Evolutionary conservation across 2,888 invertebrate genomes (phyloP).

Genomic region (Mythimna vitellina): DNA sequence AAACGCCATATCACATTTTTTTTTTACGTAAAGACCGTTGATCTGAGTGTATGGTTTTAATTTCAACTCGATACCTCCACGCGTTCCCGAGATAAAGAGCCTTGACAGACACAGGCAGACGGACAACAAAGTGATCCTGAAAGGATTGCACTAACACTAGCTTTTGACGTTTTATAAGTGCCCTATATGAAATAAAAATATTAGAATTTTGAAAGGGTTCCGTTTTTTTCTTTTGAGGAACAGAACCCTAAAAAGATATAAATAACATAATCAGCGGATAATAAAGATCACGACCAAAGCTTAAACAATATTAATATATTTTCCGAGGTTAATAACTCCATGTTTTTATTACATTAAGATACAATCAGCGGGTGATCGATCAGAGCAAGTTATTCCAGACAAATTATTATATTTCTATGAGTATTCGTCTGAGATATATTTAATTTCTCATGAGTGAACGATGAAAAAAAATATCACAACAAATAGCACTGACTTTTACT

Average conservation of each 20-base stretch:
- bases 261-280: neutral
- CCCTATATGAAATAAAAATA: too few relatives aligned
- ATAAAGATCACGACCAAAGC: conserved; percentile 12
- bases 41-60: too few relatives aligned
- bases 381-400: neutral
- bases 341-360: conserved; percentile 14
- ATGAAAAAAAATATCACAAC: neutral
- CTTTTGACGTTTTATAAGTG: too few relatives aligned
- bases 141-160: too few relatives aligned
- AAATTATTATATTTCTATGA: conserved; percentile 14
- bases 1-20: too few relatives aligned
- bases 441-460: neutral
- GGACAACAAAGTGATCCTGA: too few relatives aligned
- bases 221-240: too few relatives aligned
- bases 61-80: too few relatives aligned
- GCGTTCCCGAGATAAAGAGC: too few relatives aligned
- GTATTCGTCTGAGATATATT: neutral
- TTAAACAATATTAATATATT: conserved; percentile 18
- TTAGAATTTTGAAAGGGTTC: too few relatives aligned
- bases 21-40: too few relatives aligned
- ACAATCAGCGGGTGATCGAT: conserved; percentile 34
- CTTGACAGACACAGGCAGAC: too few relatives aligned
- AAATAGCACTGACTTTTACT: neutral
- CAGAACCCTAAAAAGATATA: neutral
- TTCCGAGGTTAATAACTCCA: conserved; percentile 18